Base-by-base conservation (phyloP, 1,140 invertebrate species). In the Drosophila sucinea region DNA sequence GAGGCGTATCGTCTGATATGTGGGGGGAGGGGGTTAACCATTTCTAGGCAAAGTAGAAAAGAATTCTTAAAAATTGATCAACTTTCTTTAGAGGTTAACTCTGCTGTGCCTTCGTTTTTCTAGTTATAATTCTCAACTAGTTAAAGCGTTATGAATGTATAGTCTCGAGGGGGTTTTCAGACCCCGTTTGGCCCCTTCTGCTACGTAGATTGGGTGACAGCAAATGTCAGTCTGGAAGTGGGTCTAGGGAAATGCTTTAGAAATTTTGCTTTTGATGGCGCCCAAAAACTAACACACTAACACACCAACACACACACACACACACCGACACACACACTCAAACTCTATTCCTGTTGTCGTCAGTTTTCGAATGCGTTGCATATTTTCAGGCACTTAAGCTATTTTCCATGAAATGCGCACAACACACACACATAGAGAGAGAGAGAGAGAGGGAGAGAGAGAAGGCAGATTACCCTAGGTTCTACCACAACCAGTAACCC, bases 311-410 rank as follows among this genome's bases (percentile, higher is more conserved):
- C 38, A 64, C 60, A 54, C 35, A 38, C 41, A 68, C 41, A 75
- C 44, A 66, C 33, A 38, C 27, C 32, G 67, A 51, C 35, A 71
- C 40, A 55, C 10, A 38, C 29, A 72, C 44, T 17, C 40, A 40
- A 33, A 33, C 32, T 56, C 55, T 38, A 17, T 51, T 33, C 44
- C 54, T 41, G 33, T 60, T 60, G 58, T 58, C 27, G 56, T 40
- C 60, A 64, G 44, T 58, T 65, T 63, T 76, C 68, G 75, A 70
- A 79, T 86, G 76, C 73, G 67, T 83, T 86, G 83, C 84, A 87
- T 89, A 87, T 87, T 87, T 87, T 70, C 73, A 87, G 83, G 83
- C 83, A 87, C 84, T 87, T 87, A 87, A 87, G 84, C 84, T 83
- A 87, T 89, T 87, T 87, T 74, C 44, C 84, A 60, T 80, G 84